Evolutionary conservation across 2,888 invertebrate species (phyloP), one percentile per base, ranked within the genome.

Genomic region (Lycophotia porphyrea): DNA sequence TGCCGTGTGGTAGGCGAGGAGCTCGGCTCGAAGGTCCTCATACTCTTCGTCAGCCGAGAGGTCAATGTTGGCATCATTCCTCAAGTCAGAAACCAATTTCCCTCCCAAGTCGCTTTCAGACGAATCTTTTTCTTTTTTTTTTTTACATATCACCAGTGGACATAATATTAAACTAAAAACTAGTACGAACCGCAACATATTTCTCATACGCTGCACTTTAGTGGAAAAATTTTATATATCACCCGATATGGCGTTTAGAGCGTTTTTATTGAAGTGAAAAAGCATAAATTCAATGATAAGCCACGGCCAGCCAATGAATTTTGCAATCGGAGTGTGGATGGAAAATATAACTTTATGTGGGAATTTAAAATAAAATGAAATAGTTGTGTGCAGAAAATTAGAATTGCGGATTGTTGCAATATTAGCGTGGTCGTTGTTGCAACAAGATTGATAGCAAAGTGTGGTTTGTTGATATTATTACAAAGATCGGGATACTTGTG

Each of bases 21-120:
- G 87, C 75, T 96, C 95, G 1, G 95, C 96, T 5, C 95, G 91
- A 27, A 96, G 89, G 82, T 96, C 96, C 74, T 96, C 96, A 78
- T 96, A 96, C 79, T 96, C 96, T 66, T 94, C 94, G 66, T 96
- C 96, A 34, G 80, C 87, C n/a, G 96, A 88, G 44, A 95, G 90
- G 85, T 95, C 96, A 79, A 94, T 87, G 84, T 95, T 95, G 8
- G 88, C 93, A 66, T 95, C 93, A 83, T 93, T 91, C 66, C 88
- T 92, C 81, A 96, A 88, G n/a, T 87, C 78, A 27, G 90, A 64
- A 74, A 95, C 84, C 55, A 95, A 82, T 11, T 84, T 80, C 1
- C 88, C 89, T 0, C 90, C 94, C 5, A 92, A 88, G 68, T 93
- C 87, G 0, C 63, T 81, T 3, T 8, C 80, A 58, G 78, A 64